These are phyloP conservation scores for Apostichopus californicus DNA, from an alignment of 35 echinoderm and acorn worm genomes.

Conservation along the genomic window DNA sequence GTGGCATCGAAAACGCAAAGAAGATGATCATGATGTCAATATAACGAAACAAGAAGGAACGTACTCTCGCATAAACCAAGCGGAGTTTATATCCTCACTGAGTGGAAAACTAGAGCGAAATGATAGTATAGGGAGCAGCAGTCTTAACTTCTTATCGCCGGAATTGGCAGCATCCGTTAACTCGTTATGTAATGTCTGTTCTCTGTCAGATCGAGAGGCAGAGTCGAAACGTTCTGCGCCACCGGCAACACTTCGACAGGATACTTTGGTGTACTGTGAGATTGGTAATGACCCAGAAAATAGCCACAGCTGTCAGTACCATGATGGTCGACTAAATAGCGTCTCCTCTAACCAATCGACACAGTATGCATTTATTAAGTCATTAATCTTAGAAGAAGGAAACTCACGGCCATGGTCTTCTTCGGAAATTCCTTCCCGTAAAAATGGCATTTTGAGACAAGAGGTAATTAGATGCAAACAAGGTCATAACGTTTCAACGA, in stretches of 20 bases:
- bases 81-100: conserved; percentile 26
- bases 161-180: not conserved
- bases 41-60: not conserved
- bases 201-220: not conserved
- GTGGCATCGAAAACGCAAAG: not conserved
- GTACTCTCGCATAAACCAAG: conserved; percentile 13
- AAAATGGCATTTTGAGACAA: conserved; percentile 26
- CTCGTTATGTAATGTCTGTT: conserved; percentile 14
- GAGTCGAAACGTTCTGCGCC: not conserved
- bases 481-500: not conserved
- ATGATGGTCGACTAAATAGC: not conserved
- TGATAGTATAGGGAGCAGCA: conserved; percentile 47
- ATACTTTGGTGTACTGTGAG: conserved; percentile 27
- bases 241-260: not conserved
- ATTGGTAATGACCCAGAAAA: not conserved
- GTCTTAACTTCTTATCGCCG: conserved; percentile 33
- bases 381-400: not conserved
- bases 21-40: not conserved
- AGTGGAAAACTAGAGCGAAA: conserved; percentile 40
- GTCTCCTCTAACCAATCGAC: too few species aligned
- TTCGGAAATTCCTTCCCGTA: conserved; percentile 6
- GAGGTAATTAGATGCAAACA: not conserved
- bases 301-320: not conserved
- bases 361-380: conserved; percentile 27
- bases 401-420: not conserved